Base-by-base conservation (phyloP, 2,113 vertebrate species). In the Nyctibius bracteatus region DNA sequence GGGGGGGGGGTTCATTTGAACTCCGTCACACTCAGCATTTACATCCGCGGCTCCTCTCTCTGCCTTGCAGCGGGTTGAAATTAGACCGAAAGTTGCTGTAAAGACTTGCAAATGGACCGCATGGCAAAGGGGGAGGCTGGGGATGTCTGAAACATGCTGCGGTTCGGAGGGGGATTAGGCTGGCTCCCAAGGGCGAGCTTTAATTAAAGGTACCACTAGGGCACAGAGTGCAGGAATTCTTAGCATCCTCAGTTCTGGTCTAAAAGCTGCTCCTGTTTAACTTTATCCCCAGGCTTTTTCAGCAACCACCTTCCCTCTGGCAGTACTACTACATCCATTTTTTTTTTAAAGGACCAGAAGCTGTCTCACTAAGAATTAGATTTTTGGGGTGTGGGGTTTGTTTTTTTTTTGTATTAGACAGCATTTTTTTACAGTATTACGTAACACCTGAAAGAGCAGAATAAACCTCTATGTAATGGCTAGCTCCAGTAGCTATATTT, bases 351-450 rank as follows among this genome's bases (percentile, higher is more conserved):
- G 92, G 65, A 92, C 87, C 91, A 97, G 94, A 92, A 94, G 31
- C 92, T 94, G 96, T 86, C 81, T 94, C 88, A 87, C 92, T 90
- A 92, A 94, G 95, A 98, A 97, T 95, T 87, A 96, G 93, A 96
- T 97, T 95, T 98, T 96, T 67, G 68, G 70, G 93, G 4, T n/a
- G 4, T n/a, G n/a, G n/a, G n/a, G n/a, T n/a, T n/a, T n/a, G 31
- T 57, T 37, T 72, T 93, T 75, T 95, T 86, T 92, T 83, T 88
- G 93, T 94, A 96, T 97, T 96, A 91, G 96, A 92, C 94, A 97
- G 94, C 86, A 66, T 81, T 94, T 83, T 91, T 63, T 84, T 96
- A 5, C 54, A 66, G 77, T 59, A 92, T 94, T 74, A 83, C 86
- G 55, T 94, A 95, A 96, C 58, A 86, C 39, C 88, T 96, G 83